Evolutionary conservation across 64 coral and sea anemone species (phyloP), one percentile per base, ranked within the genome.

Genomic region (Astreopora myriophthalma): DNA sequence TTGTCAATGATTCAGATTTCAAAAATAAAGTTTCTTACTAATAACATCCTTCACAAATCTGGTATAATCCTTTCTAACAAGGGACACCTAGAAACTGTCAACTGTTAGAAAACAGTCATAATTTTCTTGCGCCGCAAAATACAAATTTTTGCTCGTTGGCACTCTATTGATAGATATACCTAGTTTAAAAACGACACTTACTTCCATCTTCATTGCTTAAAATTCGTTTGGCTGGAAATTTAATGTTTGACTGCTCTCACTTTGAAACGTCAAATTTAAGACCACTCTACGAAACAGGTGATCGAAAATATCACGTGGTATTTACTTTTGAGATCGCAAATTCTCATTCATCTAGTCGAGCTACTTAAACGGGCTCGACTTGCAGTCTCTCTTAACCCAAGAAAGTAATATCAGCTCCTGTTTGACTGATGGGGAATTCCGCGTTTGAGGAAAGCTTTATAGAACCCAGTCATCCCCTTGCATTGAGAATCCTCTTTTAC

Each of bases 401-500:
- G 8, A 37, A n/a, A n/a, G n/a, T n/a, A n/a, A n/a, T n/a, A n/a
- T n/a, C n/a, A n/a, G n/a, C n/a, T n/a, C n/a, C n/a, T n/a, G 71
- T 16, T 39, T 33, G 34, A n/a, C 20, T 37, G 76, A 92, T 71
- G 69, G 22, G 51, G 33, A 79, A 65, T 55, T 35, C 75, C 28
- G n/a, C 85, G 60, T n/a, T 32, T 1, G 44, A 88, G 40, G 3
- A 74, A 25, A 36, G 10, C 38, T 88, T 34, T 30, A 11, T 22
- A 29, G 20, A 65, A 16, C 39, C 67, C 1, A 79, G 38, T 82
- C 77, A 95, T 40, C 94, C 94, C 2, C 73, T 92, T 14, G 89
- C 83, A 46, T 24, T 95, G 25, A 95, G 88, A 80, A 76, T 95
- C 51, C 30, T 95, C 1, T 95, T 95, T 20, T 95, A 95, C 37